phyloP scores from a whole-genome alignment of 2,113 vertebrate genomes.

The Corydoras sp. region DNA sequence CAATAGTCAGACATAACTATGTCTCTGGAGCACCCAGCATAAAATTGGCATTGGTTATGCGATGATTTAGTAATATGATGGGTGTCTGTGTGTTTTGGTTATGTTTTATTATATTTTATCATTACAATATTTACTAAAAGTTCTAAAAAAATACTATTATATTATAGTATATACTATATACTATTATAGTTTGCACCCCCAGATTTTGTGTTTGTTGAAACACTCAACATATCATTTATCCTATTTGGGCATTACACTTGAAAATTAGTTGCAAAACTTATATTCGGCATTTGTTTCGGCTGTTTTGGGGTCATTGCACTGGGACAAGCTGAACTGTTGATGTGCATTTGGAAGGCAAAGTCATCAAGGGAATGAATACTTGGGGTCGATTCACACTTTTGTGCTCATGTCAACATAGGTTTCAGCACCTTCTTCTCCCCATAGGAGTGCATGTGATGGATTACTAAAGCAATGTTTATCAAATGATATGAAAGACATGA shows the following conservation, averaged over 20 bases:
- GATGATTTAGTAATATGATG: no score
- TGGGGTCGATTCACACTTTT: conserved; percentile 13
- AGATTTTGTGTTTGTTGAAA: no score
- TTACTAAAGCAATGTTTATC: conserved; percentile 37
- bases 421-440: conserved; percentile 32
- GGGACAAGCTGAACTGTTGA: conserved; percentile 20
- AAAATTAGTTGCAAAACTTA: background rate
- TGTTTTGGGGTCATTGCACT: background rate
- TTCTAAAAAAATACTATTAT: no score
- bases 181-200: no score
- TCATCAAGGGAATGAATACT: conserved; percentile 21
- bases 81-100: no score
- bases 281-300: background rate
- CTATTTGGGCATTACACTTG: background rate
- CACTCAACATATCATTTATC: background rate
- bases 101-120: no score
- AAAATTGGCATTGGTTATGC: no score
- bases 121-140: no score
- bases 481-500: conserved; percentile 40
- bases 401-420: conserved; percentile 33
- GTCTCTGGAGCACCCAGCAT: no score
- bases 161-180: no score
- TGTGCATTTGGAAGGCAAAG: conserved; percentile 17
- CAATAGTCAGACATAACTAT: no score
- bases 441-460: conserved; percentile 17